Evolutionary conservation across 2,797 vertebrate species (phyloP).

Genomic region (Hafferia zeledoni): DNA sequence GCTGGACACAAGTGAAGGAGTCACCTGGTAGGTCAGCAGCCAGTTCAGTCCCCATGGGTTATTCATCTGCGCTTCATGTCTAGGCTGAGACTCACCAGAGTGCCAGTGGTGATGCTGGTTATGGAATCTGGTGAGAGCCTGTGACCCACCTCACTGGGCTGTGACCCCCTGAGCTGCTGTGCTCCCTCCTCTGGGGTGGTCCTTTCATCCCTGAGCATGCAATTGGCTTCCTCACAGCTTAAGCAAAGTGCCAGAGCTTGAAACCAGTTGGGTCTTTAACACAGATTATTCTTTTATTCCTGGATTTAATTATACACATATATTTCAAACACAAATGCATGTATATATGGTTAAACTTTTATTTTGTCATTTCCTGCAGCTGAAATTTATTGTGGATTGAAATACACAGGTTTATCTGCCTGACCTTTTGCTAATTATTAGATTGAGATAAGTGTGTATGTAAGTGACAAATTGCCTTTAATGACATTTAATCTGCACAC

Average conservation of each 20-base stretch:
- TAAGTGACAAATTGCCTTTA: slow-evolving; percentile 79
- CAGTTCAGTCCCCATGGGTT: background rate
- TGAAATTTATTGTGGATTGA: slow-evolving; percentile 54
- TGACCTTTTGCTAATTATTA: slow-evolving; percentile 79
- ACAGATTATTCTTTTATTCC: slow-evolving; percentile 6
- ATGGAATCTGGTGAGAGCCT: background rate
- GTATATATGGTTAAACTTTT: background rate
- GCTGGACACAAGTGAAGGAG: background rate
- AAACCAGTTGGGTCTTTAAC: background rate
- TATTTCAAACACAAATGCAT: slow-evolving; percentile 13
- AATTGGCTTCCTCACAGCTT: background rate
- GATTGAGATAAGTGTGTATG: slow-evolving; percentile 73
- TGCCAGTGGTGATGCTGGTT: background rate
- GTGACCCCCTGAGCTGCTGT: accelerated
- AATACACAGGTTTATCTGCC: slow-evolving; percentile 68
- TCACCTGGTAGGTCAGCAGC: background rate
- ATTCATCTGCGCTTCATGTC: background rate
- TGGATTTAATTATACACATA: background rate
- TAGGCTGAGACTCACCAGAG: background rate
- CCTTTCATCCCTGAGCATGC: background rate
- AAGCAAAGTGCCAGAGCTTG: background rate
- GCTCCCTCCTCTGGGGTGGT: accelerated
- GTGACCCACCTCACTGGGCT: background rate
- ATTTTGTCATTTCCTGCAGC: slow-evolving; percentile 48
- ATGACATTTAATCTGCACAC: slow-evolving; percentile 75